A percentile compares a stretch with the other conserved stretches of the same genome.
Evolutionary conservation across 2,797 vertebrate genomes (phyloP).

Genomic region (Chiroxiphia lanceolata): DNA sequence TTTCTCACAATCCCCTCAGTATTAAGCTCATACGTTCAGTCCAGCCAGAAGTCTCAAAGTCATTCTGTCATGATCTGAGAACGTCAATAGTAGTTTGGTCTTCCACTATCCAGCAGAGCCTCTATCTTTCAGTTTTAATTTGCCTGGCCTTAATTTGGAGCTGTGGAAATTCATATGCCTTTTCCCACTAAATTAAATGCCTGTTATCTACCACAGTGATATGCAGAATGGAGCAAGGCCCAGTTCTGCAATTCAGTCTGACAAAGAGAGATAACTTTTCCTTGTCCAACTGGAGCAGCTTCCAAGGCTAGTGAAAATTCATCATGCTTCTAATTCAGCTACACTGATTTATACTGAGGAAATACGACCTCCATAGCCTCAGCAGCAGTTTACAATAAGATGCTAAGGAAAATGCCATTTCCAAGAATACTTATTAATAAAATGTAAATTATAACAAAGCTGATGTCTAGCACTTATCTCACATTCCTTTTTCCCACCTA

Average conservation of each 20-base stretch:
- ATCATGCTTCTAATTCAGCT: neutral
- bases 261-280: neutral
- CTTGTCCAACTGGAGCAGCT: neutral
- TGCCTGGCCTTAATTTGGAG: neutral
- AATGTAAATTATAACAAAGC: neutral
- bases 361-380: neutral
- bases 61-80: neutral
- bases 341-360: neutral
- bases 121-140: neutral
- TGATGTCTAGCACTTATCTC: neutral
- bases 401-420: neutral
- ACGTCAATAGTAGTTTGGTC: neutral
- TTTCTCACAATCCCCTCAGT: neutral
- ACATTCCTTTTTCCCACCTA: neutral
- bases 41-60: neutral
- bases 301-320: neutral
- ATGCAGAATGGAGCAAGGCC: neutral
- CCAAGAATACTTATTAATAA: conserved; percentile 18
- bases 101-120: neutral
- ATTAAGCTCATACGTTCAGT: neutral
- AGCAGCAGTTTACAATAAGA: neutral
- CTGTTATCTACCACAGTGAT: neutral
- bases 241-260: neutral
- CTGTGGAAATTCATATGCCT: neutral
- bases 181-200: neutral